These are phyloP conservation scores for Psilanteris sp. DNA, from an alignment of 1,140 invertebrate genomes.

Conservation along the genomic window DNA sequence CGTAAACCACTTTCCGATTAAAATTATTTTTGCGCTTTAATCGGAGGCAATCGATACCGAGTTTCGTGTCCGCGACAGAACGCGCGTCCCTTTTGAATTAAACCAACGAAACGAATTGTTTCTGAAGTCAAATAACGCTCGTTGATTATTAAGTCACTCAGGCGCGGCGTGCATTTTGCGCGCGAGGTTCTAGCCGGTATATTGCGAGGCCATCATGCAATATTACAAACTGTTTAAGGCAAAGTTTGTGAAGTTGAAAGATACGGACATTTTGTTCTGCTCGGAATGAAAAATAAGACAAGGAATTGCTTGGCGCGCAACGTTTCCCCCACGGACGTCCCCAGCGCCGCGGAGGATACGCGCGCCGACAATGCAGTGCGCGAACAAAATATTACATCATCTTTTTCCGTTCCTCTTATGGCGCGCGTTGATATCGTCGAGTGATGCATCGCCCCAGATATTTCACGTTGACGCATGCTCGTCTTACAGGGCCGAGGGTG, in stretches of 20 bases:
- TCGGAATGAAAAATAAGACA: constrained; percentile 47
- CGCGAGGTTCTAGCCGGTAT: too few species aligned
- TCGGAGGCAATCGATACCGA: too few species aligned
- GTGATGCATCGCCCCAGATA: constrained; percentile 72
- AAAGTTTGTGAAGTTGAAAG: constrained; percentile 31
- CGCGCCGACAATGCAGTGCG: constrained; percentile 46
- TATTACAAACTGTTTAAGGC: constrained; percentile 25
- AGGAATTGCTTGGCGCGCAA: constrained; percentile 44
- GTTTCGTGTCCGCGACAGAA: too few species aligned
- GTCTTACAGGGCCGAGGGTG: constrained; percentile 36
- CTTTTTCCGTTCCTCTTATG: constrained; percentile 39
- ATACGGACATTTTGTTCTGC: constrained; percentile 47
- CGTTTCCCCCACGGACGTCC: constrained; percentile 58
- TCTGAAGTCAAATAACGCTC: too few species aligned
- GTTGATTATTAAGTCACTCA: too few species aligned
- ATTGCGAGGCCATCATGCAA: neutral
- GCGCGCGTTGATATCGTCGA: constrained; percentile 66
- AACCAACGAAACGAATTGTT: too few species aligned
- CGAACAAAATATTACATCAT: constrained; percentile 66
- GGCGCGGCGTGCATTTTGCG: too few species aligned
- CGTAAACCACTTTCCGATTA: too few species aligned
- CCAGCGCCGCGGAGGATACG: constrained; percentile 56
- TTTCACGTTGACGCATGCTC: constrained; percentile 67
- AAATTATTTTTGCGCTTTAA: too few species aligned
- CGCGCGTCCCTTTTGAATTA: too few species aligned